Evolutionary conservation across 2,797 vertebrate species (phyloP).

Genomic region (Falco novaeseelandiae): DNA sequence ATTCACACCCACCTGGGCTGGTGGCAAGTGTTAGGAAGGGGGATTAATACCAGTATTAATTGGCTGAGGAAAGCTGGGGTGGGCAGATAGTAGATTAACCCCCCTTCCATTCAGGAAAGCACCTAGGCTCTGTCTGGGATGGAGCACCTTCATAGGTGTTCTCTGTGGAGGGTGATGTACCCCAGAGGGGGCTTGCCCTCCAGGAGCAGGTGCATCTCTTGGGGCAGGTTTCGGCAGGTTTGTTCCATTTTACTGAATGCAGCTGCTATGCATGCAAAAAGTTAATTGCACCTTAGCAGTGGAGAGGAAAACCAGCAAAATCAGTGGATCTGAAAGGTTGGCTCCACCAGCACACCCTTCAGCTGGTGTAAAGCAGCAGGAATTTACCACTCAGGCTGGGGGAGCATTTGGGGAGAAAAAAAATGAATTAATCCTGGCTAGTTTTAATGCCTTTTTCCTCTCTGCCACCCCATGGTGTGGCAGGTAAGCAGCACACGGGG

Average conservation of each 20-base stretch:
- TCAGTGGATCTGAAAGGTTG: background rate
- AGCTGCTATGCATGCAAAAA: fast-evolving
- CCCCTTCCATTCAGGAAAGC: background rate
- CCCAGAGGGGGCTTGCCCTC: background rate
- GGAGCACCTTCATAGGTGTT: background rate
- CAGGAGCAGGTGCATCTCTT: background rate
- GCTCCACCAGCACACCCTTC: background rate
- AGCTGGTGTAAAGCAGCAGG: background rate
- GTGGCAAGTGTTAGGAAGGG: background rate
- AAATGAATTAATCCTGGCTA: background rate
- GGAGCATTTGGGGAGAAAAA: background rate
- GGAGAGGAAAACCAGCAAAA: background rate
- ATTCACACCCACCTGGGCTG: background rate
- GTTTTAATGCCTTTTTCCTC: background rate
- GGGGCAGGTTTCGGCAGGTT: background rate
- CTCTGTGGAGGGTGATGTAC: background rate
- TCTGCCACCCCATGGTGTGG: background rate
- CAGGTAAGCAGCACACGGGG: background rate
- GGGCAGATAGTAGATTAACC: background rate
- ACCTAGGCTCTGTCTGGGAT: background rate
- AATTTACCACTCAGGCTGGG: background rate
- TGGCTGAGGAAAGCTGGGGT: background rate
- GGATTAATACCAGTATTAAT: background rate
- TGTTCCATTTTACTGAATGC: background rate
- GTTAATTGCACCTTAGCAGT: fast-evolving